Conservation (phyloP, 2,888 invertebrate species). For the Hololepta plana region DNA sequence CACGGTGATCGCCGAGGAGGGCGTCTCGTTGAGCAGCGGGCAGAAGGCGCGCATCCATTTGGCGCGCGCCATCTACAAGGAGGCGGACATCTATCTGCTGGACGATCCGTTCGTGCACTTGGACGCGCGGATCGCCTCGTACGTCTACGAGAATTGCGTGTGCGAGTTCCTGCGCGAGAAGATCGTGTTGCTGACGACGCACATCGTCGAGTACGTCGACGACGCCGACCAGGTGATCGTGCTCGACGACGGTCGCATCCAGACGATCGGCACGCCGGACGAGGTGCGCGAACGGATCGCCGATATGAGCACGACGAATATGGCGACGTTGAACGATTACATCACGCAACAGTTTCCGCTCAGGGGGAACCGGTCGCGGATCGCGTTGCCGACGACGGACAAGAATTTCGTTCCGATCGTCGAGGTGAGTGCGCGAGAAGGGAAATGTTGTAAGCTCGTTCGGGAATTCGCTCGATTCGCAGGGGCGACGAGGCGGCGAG, state of each 20-base stretch:
- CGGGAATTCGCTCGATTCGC: too few species aligned
- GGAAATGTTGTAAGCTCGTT: too few species aligned
- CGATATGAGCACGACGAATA: too few species aligned
- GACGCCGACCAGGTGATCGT: slow-evolving; percentile 8
- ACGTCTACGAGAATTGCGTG: slow-evolving; percentile 50
- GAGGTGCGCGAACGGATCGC: too few species aligned
- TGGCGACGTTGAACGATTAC: too few species aligned
- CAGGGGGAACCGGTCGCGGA: too few species aligned
- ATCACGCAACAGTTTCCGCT: too few species aligned
- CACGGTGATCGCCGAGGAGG: slow-evolving; percentile 67
- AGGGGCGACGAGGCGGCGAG: too few species aligned
- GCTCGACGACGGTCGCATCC: slow-evolving; percentile 8
- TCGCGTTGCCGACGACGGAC: too few species aligned
- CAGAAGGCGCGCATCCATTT: slow-evolving; percentile 69
- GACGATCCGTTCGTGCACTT: slow-evolving; percentile 75
- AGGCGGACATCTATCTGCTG: slow-evolving; percentile 61
- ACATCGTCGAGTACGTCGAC: slow-evolving; percentile 10
- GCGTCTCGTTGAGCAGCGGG: slow-evolving; percentile 65
- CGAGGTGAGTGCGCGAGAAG: too few species aligned
- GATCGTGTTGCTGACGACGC: slow-evolving; percentile 9
- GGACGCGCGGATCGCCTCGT: slow-evolving; percentile 56
- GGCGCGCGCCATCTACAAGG: slow-evolving; percentile 56
- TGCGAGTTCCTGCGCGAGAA: slow-evolving; percentile 7
- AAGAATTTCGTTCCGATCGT: too few species aligned
- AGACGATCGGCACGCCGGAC: too few species aligned